Base-by-base conservation (phyloP, 1,140 invertebrate species). In the Yoshiicerus persimilis region DNA sequence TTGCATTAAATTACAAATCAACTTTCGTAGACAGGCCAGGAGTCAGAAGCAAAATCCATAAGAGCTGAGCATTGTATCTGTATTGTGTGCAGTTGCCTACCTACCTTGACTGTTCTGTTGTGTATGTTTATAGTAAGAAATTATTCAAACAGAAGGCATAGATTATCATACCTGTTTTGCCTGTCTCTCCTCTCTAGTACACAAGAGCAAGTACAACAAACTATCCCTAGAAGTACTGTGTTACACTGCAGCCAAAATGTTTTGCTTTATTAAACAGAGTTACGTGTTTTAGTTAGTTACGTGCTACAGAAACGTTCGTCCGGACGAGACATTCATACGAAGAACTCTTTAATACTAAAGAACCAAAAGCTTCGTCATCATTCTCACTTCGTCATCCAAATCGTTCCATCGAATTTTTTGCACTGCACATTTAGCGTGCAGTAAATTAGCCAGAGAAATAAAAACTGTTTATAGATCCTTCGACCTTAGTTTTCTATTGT, bases 381-480 rank as follows among this genome's bases (percentile, higher is more conserved):
- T 38, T 80, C 75, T 1, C 34, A 80, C 75, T 38, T 80, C 75
- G 75, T 80, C 75, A 80, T 80, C 75, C 75, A 13, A 30, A 30
- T 34, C 30, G n/a, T n/a, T n/a, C n/a, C n/a, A n/a, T n/a, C n/a
- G n/a, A n/a, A 80, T 80, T 80, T 80, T 80, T 80, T 80, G 75
- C 75, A n/a, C 11, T 16, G n/a, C 32, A n/a, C 34, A 8, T 11
- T 80, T 20, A 23, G 6, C 16, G 9, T 32, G 27, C 23, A 9
- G 13, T 27, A 70, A 47, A 47, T 47, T 47, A 41, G 41, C 16
- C 23, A 70, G 8, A 70, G 64, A 9, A 1, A 27, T 11, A 30
- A 11, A 4, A 9, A 13, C 25, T 11, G 25, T 70, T 13, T 4
- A 1, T 47, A 1, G 2, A 27, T 27, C 5, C 64, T 13, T 30